Conservation (phyloP, 2,888 invertebrate genomes). For the Himalopsyche tibetana region DNA sequence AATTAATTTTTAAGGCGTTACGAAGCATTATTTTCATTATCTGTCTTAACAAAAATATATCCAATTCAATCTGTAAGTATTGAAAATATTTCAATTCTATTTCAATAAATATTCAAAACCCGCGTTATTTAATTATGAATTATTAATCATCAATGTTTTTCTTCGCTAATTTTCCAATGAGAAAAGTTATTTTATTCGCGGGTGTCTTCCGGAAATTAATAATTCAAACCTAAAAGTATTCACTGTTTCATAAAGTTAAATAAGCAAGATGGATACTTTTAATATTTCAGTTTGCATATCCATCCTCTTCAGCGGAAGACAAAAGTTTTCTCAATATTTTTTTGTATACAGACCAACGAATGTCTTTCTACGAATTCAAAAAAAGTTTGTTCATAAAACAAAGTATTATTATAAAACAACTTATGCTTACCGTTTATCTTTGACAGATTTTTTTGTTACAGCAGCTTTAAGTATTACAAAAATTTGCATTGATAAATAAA, state of each 20-base stretch:
- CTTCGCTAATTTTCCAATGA: conserved; percentile 22
- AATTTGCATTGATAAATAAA: too few species aligned
- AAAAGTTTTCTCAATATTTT: neutral
- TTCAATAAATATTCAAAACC: conserved; percentile 2
- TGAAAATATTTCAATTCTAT: neutral
- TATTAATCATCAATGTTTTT: conserved; percentile 5
- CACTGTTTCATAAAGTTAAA: conserved; percentile 9
- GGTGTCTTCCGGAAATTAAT: conserved; percentile 4
- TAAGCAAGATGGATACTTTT: conserved; percentile 2
- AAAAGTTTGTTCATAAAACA: too few species aligned
- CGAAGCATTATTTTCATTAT: neutral
- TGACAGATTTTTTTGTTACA: too few species aligned
- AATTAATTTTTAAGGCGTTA: too few species aligned
- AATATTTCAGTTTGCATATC: conserved; percentile 4
- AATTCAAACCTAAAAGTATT: neutral
- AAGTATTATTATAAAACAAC: too few species aligned
- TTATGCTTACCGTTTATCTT: too few species aligned
- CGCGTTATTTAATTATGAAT: neutral
- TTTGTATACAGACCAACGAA: neutral
- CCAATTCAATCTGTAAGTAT: neutral
- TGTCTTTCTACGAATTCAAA: too few species aligned
- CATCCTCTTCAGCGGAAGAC: neutral
- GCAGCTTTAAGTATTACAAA: too few species aligned
- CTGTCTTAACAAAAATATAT: neutral
- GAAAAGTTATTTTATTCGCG: conserved; percentile 23